Base-by-base conservation (phyloP, 2,888 invertebrate genomes). In the Agonopterix subpropinquella region DNA sequence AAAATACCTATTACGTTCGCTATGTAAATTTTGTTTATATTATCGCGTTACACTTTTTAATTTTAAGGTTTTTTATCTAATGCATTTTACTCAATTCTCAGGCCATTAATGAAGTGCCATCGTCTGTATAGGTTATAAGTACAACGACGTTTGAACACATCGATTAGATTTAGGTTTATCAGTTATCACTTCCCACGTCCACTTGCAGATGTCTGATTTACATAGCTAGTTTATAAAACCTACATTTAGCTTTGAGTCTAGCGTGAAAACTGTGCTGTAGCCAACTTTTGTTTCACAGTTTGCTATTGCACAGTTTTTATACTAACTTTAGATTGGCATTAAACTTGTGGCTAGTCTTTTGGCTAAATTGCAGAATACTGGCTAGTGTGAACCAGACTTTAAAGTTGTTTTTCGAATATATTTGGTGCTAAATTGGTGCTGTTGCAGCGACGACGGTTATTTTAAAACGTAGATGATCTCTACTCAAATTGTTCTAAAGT, bases 51-150 rank as follows among this genome's bases (percentile, higher is more conserved):
- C 70, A 62, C 67, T 73, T 69, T 62, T 58, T 71, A 64, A 76
- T 68, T 78, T 58, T 78, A 78, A 78, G 80, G 63, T 73, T 75
- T 76, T 79, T 80, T 42, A 73, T 86, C 74, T 86, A 80, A 83
- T 87, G 85, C 86, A 87, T 88, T 87, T 87, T 87, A 87, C 82
- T 83, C 81, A 81, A 87, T 85, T 87, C 82, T 85, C 86, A 86
- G 87, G 88, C 88, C 88, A 88, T 88, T 84, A 80, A 80, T 73
- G 69, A 80, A 83, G 88, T 88, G 88, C 88, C 88, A 88, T 88
- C 81, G 81, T 82, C 78, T 84, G 75, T 73, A 61, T 86, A 86
- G 83, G 72, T 77, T 67, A 62, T 86, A 86, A 82, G 84, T 80
- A 71, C 77, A 79, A 77, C 70, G 70, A 75, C 65, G 64, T 74